These are phyloP conservation scores for Hemibagrus wyckioides DNA, from an alignment of 2,113 vertebrate species.

Conservation along the genomic window DNA sequence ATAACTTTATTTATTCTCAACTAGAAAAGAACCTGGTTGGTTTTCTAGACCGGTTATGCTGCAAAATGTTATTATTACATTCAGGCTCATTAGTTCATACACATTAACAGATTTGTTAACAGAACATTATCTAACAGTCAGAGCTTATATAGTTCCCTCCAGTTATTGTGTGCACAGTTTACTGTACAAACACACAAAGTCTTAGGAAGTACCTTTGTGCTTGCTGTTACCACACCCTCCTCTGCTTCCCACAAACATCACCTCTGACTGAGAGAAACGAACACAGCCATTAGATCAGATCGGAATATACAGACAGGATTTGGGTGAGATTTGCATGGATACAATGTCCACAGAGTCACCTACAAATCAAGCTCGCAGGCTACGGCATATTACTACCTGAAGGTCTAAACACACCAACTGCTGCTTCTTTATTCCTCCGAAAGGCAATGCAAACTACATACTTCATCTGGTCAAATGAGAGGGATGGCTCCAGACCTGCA, in stretches of 20 bases:
- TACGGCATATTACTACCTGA: neutral
- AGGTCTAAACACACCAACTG: neutral
- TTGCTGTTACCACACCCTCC: neutral
- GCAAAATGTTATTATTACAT: neutral
- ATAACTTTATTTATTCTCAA: neutral
- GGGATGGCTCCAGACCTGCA: neutral
- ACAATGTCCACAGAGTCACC: neutral
- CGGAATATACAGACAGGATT: neutral
- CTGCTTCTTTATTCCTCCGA: neutral
- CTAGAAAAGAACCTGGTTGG: no score
- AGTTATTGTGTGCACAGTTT: neutral
- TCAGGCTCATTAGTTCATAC: neutral
- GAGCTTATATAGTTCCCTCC: neutral
- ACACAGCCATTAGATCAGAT: neutral
- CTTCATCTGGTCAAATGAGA: neutral
- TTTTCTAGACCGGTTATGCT: neutral
- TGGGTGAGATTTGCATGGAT: conserved; percentile 33
- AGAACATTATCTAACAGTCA: neutral
- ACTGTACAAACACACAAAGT: neutral
- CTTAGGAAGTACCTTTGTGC: neutral
- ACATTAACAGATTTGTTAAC: neutral
- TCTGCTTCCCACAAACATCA: neutral
- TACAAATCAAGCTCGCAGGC: neutral
- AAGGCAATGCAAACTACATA: neutral
- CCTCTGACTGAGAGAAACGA: neutral